Evolutionary conservation across 2,888 invertebrate genomes (phyloP), one percentile per base, ranked within the genome.

Genomic region (Dermolepida albohirtum): DNA sequence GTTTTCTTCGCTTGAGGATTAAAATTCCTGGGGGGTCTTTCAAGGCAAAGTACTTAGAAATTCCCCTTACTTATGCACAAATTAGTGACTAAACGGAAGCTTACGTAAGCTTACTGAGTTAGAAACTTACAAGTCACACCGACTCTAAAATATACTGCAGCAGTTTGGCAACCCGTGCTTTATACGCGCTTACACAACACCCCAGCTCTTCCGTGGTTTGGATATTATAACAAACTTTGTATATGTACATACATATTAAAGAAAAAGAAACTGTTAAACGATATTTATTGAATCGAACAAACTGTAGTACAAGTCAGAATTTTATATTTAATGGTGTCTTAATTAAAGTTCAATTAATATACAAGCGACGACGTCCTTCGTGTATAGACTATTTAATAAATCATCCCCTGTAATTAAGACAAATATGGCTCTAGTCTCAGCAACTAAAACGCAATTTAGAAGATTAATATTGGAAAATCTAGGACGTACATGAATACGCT

Each of bases 341-440:
- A 34, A 34, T 34, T 34, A 29, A 47, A 11, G 34, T 29, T 62
- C 47, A 47, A 62, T 62, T 34, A 49, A 34, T 62, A 49, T 47
- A 62, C 59, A 49, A 8, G 47, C 59, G 47, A 17, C 59, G 47
- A 17, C 59, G 47, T 47, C 47, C 47, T 62, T 7, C 4, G 27
- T 43, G 51, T 44, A 57, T 68, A 57, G 27, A 50, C 47, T 55
- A 52, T 66, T 66, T 72, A 68, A 77, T 78, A 78, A 78, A 78
- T 78, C 77, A 77, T 71, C 71, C 69, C 70, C 69, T 62, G 70
- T 80, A 80, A 80, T 79, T 78, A 80, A 80, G 80, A 80, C 78
- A 79, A 79, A 80, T 80, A 77, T 74, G 74, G 67, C 75, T 70
- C 75, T 47, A 62, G 59, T 75, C 75, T 77, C 76, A 74, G 47